Conservation (phyloP, 1,140 invertebrate genomes). For the Drosophila orosa region DNA sequence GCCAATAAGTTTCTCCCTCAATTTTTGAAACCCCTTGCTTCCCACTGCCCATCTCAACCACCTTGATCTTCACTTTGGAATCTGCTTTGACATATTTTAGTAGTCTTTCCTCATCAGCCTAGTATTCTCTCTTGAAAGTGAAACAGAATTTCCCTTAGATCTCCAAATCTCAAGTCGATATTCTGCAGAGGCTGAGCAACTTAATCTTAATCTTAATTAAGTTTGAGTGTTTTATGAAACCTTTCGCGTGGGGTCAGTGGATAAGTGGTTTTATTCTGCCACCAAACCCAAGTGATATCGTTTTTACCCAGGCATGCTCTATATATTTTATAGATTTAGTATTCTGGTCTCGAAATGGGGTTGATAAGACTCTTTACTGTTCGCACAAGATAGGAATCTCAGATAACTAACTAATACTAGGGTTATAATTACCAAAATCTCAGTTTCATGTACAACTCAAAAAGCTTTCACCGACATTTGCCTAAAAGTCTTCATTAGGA, state of each 20-base stretch:
- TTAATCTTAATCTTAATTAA: too few species aligned
- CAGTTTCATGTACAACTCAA: not conserved
- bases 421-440: not conserved
- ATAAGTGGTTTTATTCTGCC: too few species aligned
- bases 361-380: not conserved
- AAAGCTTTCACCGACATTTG: not conserved
- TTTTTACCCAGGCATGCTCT: too few species aligned
- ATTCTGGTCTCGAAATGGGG: not conserved
- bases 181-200: not conserved
- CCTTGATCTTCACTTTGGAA: not conserved
- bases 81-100: too few species aligned
- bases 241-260: too few species aligned
- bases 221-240: too few species aligned
- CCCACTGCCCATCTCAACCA: not conserved
- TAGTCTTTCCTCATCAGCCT: too few species aligned
- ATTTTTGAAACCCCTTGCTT: too few species aligned
- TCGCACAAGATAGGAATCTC: not conserved
- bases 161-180: too few species aligned
- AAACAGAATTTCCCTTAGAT: too few species aligned
- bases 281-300: too few species aligned
- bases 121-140: not conserved
- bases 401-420: not conserved
- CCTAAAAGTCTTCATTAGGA: not conserved
- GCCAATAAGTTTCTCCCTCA: too few species aligned
- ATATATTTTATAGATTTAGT: not conserved